Percentiles rank a stretch among this genome's conserved stretches.
These are phyloP conservation scores for Cyclophora punctaria DNA, from an alignment of 2,888 invertebrate genomes.

Conservation along the genomic window DNA sequence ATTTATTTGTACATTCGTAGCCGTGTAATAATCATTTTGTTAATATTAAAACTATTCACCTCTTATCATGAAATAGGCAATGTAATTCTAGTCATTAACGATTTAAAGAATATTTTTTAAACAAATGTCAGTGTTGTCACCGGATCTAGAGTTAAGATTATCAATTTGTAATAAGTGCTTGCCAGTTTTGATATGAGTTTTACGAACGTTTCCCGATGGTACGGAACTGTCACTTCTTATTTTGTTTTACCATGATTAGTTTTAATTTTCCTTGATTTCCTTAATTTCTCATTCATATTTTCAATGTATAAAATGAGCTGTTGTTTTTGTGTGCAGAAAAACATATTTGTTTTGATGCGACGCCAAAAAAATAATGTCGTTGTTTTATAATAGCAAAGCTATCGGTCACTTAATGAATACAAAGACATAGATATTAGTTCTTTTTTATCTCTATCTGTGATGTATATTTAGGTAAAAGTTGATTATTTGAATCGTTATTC, in stretches of 20 bases:
- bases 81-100: conserved; percentile 49
- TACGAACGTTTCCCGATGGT: conserved; percentile 7
- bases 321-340: conserved; percentile 46
- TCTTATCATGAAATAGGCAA: conserved; percentile 7
- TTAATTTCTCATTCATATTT: conserved; percentile 39
- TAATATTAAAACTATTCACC: neutral
- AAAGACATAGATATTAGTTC: conserved; percentile 31
- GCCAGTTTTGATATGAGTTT: conserved; percentile 49
- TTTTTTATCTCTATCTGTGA: conserved; percentile 70
- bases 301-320: conserved; percentile 33
- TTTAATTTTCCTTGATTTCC: conserved; percentile 29
- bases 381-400: conserved; percentile 13
- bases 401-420: conserved; percentile 11
- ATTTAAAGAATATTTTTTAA: conserved; percentile 42
- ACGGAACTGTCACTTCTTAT: conserved; percentile 13
- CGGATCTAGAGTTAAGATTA: conserved; percentile 69
- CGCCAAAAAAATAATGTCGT: conserved; percentile 33
- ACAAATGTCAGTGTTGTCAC: conserved; percentile 69
- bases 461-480: conserved; percentile 73
- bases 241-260: conserved; percentile 17
- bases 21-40: conserved; percentile 4
- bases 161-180: conserved; percentile 63
- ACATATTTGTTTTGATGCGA: conserved; percentile 56
- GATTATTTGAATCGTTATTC: conserved; percentile 57
- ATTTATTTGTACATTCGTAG: conserved; percentile 25